phyloP scores from a whole-genome alignment of 2,888 invertebrate species.

The Syritta pipiens region DNA sequence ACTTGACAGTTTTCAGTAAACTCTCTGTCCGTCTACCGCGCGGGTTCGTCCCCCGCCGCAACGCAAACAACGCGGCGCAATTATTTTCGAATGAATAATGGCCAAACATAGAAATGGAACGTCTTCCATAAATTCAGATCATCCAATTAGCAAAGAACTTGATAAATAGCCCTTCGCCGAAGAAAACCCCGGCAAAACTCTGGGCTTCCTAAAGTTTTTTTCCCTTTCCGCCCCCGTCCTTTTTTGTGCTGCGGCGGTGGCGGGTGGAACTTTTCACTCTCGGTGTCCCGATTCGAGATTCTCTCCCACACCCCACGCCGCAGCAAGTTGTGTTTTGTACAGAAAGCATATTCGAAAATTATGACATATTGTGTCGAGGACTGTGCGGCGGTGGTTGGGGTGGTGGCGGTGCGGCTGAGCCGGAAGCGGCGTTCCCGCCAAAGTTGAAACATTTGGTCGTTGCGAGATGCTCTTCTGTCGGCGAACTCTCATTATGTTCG shows the following conservation, averaged over 20 bases:
- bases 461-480: constrained; percentile 17
- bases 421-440: constrained; percentile 39
- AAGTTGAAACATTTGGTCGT: constrained; percentile 61
- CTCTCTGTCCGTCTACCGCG: constrained; percentile 8
- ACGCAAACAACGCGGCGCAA: constrained; percentile 60
- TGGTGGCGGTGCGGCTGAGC: constrained; percentile 11
- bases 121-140: constrained; percentile 71
- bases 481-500: constrained; percentile 64
- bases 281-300: constrained; percentile 6
- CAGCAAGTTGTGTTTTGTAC: constrained; percentile 30
- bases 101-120: constrained; percentile 61
- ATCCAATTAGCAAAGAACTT: constrained; percentile 71
- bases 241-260: constrained; percentile 10
- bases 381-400: too few relatives aligned
- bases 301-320: too few relatives aligned
- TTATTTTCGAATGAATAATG: constrained; percentile 69
- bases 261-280: constrained; percentile 55
- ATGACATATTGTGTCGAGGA: constrained; percentile 60
- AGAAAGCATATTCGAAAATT: constrained; percentile 65
- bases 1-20: constrained; percentile 61
- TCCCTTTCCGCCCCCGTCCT: constrained; percentile 18
- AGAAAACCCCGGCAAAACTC: constrained; percentile 36
- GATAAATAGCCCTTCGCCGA: constrained; percentile 70
- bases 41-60: not conserved
- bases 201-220: constrained; percentile 44